phyloP scores from a whole-genome alignment of 2,888 invertebrate genomes.

The Cistogaster globosa region DNA sequence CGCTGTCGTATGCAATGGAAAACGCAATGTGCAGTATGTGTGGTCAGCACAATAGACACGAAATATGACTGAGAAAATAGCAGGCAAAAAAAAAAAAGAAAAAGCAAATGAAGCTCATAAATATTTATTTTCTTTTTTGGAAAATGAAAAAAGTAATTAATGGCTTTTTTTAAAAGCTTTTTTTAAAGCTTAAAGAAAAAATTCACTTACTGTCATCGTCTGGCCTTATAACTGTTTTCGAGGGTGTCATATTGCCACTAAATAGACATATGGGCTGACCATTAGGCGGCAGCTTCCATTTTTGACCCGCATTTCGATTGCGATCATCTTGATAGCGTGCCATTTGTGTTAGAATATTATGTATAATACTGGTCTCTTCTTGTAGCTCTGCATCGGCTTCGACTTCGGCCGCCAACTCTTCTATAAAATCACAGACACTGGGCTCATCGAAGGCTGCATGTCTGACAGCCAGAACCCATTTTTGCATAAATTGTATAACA shows the following conservation, averaged over 20 bases:
- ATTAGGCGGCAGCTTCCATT: constrained; percentile 88
- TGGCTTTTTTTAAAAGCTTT: not conserved
- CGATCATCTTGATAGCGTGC: constrained; percentile 86
- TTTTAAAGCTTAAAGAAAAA: too few relatives aligned
- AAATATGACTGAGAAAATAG: constrained; percentile 86
- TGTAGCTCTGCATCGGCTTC: constrained; percentile 87
- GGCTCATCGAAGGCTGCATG: constrained; percentile 90
- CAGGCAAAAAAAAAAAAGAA: not conserved
- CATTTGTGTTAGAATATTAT: constrained; percentile 87
- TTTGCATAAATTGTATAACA: constrained; percentile 90
- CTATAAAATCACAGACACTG: constrained; percentile 88
- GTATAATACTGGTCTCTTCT: constrained; percentile 88
- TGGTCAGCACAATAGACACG: constrained; percentile 92
- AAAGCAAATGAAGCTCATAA: not conserved
- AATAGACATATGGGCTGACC: constrained; percentile 88
- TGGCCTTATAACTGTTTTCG: constrained; percentile 86
- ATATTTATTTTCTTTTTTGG: not conserved
- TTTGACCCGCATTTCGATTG: constrained; percentile 86
- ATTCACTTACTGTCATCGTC: constrained; percentile 86
- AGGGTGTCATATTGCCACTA: constrained; percentile 84
- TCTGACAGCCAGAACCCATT: constrained; percentile 89
- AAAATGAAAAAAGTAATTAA: not conserved
- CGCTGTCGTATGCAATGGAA: constrained; percentile 88
- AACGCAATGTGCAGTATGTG: constrained; percentile 90
- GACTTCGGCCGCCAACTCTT: constrained; percentile 88